Percentiles rank a stretch among this genome's conserved stretches.
Conservation (phyloP, 2,888 invertebrate species). For the Phaedon cochleariae region DNA sequence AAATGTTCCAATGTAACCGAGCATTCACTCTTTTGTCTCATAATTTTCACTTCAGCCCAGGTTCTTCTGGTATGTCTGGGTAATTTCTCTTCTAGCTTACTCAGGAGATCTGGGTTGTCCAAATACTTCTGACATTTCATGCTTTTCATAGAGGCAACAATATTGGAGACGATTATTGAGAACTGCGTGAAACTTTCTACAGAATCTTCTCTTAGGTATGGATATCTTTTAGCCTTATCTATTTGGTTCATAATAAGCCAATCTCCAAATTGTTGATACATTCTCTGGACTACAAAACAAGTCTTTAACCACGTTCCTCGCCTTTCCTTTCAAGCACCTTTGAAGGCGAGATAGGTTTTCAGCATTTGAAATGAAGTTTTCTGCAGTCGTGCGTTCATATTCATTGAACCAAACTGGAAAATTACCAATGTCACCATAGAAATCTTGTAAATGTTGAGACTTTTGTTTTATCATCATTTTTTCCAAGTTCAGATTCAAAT, state of each 20-base stretch:
- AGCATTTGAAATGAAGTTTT: neutral
- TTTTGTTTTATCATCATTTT: conserved; percentile 9
- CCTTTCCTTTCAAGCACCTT: conserved; percentile 4
- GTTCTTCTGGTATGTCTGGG: too few species aligned
- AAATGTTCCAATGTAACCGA: too few species aligned
- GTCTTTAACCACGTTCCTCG: neutral
- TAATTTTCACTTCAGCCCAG: too few species aligned
- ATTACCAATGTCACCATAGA: conserved; percentile 3
- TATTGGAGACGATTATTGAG: conserved; percentile 5
- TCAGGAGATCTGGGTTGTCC: conserved; percentile 7
- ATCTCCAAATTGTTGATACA: neutral
- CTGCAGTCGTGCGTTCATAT: conserved; percentile 5
- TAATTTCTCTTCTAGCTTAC: neutral
- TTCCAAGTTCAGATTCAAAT: conserved; percentile 7
- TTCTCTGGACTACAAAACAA: neutral
- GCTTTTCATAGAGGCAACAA: neutral
- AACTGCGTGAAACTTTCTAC: conserved; percentile 2
- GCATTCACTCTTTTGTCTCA: too few species aligned
- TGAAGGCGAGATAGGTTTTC: conserved; percentile 6
- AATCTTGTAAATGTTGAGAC: neutral
- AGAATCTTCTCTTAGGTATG: conserved; percentile 3
- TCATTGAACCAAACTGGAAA: conserved; percentile 10
- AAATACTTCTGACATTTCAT: conserved; percentile 4
- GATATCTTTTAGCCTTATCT: neutral
- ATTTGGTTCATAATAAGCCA: conserved; percentile 11